Base-by-base conservation (phyloP, 1,140 invertebrate genomes). In the Pollicipes pollicipes region DNA sequence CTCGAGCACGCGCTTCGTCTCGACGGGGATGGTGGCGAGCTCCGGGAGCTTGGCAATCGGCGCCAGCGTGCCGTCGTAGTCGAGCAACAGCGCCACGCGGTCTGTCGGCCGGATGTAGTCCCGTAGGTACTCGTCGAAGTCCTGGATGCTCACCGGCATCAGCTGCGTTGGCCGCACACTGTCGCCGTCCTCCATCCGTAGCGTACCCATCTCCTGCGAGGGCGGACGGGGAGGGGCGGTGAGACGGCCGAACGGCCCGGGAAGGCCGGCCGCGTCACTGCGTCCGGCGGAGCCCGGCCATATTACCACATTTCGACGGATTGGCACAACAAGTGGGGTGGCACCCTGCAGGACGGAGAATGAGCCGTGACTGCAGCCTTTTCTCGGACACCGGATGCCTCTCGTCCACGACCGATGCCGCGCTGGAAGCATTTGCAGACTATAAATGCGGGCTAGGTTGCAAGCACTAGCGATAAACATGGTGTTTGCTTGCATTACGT, bases 41-140 rank as follows among this genome's bases (percentile, higher is more conserved):
- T 95, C 90, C 0, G 91, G 92, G 81, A 93, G 91, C 0, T 90
- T 88, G 0, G 90, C 90, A 74, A 95, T 89, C 0, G 91, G 90
- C 0, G 91, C 89, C 72, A 94, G 78, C 0, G 92, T 95, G 28
- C 91, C 92, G 76, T 95, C 92, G 78, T 94, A 95, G 80, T 95
- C 91, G 73, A 95, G 79, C 1, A 94, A 80, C 3, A 95, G 80
- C 0, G 90, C 90, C 74, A 94, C 78, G 79, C 93, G 93, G 75
- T 91, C 87, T 30, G 88, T 88, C 73, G 90, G 87, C 70, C 90
- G 90, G 74, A 93, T 90, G 78, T 93, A 92, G 79, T 89, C 90
- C 76, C 75, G 73, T 63, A 78, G 73, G 68, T 75, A 78, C 30
- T 75, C 75, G 70, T 76, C 76, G 75, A 79, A 93, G 78, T 93